Percentiles rank a stretch among this genome's conserved stretches.
Evolutionary conservation across 2,888 invertebrate genomes (phyloP).

Genomic region (Nemotelus nigrinus): DNA sequence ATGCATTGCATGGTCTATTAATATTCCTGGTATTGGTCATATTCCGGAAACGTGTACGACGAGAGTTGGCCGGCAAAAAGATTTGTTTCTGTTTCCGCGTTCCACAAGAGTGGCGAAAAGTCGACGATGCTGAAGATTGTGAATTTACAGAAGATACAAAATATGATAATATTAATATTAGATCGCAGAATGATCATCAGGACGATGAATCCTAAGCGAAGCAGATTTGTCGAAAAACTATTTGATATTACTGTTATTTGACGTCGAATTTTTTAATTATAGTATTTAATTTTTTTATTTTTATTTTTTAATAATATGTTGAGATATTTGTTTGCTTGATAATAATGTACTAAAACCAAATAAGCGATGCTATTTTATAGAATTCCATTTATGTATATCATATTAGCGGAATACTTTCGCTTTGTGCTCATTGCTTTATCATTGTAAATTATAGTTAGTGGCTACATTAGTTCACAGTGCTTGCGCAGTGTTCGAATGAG

Average conservation of each 20-base stretch:
- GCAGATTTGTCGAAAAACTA: too few relatives aligned
- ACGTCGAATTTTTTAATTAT: neutral
- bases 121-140: constrained; percentile 59
- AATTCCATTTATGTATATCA: too few relatives aligned
- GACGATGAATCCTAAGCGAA: neutral
- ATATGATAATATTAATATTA: constrained; percentile 34
- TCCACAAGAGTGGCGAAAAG: constrained; percentile 62
- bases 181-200: constrained; percentile 13
- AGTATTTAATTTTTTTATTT: neutral
- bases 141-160: constrained; percentile 35
- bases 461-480: too few relatives aligned
- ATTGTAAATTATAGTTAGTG: too few relatives aligned
- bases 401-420: too few relatives aligned
- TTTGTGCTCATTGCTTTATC: too few relatives aligned
- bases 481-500: too few relatives aligned
- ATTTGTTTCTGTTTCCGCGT: constrained; percentile 59
- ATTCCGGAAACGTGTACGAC: constrained; percentile 67
- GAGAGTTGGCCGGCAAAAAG: constrained; percentile 65
- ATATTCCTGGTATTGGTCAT: constrained; percentile 72
- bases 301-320: too few relatives aligned
- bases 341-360: too few relatives aligned
- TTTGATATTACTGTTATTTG: neutral
- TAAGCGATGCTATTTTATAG: too few relatives aligned
- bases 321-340: too few relatives aligned
- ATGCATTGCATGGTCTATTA: constrained; percentile 71